These are phyloP conservation scores for Zygogramma bicolorata DNA, from an alignment of 2,888 invertebrate genomes.

Conservation along the genomic window DNA sequence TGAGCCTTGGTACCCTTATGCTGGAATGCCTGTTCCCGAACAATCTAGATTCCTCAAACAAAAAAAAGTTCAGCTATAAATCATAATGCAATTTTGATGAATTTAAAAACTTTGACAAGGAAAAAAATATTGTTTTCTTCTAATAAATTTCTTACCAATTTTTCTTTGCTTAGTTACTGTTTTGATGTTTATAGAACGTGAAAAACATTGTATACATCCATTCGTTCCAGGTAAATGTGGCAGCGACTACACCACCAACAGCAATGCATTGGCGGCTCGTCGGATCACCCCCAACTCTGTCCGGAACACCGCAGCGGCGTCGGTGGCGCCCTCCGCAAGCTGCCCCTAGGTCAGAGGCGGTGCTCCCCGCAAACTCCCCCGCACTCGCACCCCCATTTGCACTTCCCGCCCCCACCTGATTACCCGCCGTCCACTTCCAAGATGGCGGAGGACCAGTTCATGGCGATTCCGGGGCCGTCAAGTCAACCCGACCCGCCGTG, in stretches of 20 bases:
- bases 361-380: slow-evolving; percentile 47
- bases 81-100: no score
- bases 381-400: slow-evolving; percentile 72
- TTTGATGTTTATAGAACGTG: no score
- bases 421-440: slow-evolving; percentile 70
- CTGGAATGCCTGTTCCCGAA: no score
- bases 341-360: slow-evolving; percentile 34
- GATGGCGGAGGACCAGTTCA: slow-evolving; percentile 61
- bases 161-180: no score
- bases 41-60: no score
- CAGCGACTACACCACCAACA: slow-evolving; percentile 55
- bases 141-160: no score
- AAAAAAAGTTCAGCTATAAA: no score
- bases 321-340: slow-evolving; percentile 36
- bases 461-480: slow-evolving; percentile 56
- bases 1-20: no score
- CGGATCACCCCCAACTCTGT: slow-evolving; percentile 52
- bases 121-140: no score
- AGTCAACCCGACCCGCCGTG: slow-evolving; percentile 55
- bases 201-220: no score
- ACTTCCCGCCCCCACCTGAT: slow-evolving; percentile 81
- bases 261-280: slow-evolving; percentile 56
- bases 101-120: no score
- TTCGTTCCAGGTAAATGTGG: slow-evolving; percentile 63
- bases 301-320: slow-evolving; percentile 28